These are phyloP conservation scores for Catalaphyllia jardinei DNA, from an alignment of 64 coral and sea anemone genomes.

Conservation along the genomic window DNA sequence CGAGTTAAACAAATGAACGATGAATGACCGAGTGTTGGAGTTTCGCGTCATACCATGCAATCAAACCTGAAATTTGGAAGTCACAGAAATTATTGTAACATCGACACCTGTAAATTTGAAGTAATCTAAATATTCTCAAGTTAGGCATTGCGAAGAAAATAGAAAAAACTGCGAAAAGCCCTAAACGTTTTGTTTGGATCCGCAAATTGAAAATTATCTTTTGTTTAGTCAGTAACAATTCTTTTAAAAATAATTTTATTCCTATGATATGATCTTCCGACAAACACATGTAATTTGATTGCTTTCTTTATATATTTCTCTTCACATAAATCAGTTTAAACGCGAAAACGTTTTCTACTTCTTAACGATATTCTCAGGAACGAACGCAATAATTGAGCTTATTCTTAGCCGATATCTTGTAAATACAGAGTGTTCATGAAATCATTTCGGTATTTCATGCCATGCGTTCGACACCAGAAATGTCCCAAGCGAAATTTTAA, in stretches of 20 bases:
- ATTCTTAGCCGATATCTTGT: neutral
- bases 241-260: neutral
- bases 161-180: neutral
- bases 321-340: neutral
- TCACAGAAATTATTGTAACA: neutral
- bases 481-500: neutral
- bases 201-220: neutral
- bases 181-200: neutral
- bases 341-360: neutral
- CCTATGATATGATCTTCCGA: neutral
- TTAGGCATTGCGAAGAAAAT: neutral
- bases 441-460: neutral
- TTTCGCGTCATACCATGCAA: neutral
- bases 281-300: neutral
- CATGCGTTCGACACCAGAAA: neutral
- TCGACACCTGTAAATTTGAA: neutral
- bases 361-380: neutral
- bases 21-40: neutral
- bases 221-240: constrained; percentile 8
- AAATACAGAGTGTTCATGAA: neutral
- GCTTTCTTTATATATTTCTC: neutral
- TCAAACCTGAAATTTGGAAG: neutral
- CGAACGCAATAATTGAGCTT: neutral
- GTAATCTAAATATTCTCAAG: neutral
- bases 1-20: neutral